Conservation (phyloP, 2,888 invertebrate genomes). For the Euplexia lucipara region DNA sequence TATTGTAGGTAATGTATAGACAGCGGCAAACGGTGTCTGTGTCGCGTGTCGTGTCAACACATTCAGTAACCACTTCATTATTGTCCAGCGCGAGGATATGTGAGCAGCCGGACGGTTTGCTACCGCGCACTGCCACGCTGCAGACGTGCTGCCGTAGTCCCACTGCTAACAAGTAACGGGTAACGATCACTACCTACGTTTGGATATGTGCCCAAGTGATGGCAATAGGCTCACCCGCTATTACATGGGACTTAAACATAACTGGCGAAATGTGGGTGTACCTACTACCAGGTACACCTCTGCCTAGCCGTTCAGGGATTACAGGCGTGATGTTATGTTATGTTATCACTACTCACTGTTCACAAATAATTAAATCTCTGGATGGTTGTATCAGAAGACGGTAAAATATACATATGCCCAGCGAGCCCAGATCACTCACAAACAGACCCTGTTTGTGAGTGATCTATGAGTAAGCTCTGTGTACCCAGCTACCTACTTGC, state of each 20-base stretch:
- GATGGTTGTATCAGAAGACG: neutral
- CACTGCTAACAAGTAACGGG: neutral
- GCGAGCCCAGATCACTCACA: neutral
- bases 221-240: too few species aligned
- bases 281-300: too few species aligned
- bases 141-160: neutral
- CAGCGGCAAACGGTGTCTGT: neutral
- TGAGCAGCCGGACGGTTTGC: constrained; percentile 2
- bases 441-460: neutral
- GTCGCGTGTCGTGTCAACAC: constrained; percentile 19
- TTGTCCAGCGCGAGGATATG: constrained; percentile 3
- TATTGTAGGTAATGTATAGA: constrained; percentile 14
- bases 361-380: neutral
- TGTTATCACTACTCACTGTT: neutral
- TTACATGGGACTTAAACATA: too few species aligned
- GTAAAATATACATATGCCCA: too few species aligned
- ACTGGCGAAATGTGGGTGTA: too few species aligned
- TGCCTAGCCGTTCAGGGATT: too few species aligned
- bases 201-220: too few species aligned
- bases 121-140: neutral
- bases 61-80: constrained; percentile 47
- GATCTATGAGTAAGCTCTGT: too few species aligned
- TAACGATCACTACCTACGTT: too few species aligned
- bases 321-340: too few species aligned
- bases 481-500: too few species aligned